Evolutionary conservation across 2,113 vertebrate species (phyloP), one percentile per base, ranked within the genome.

Genomic region (Tragelaphus imberbis): DNA sequence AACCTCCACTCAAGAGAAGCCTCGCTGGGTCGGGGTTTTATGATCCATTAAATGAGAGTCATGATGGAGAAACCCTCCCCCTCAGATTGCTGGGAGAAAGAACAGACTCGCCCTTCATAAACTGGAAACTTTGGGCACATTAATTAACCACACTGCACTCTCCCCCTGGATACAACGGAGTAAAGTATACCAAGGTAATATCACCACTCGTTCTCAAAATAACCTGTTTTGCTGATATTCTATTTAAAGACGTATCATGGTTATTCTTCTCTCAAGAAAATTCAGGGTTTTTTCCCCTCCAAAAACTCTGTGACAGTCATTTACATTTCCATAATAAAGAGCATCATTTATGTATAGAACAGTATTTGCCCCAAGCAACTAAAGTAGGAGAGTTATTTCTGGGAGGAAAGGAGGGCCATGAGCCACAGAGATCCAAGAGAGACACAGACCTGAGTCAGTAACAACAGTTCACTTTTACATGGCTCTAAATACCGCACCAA

Each of bases 211-310:
- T 71, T 88, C 86, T 94, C 91, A 86, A 97, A 90, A 88, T 58
- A 75, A 12, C 7, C n/a, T 61, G 75, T 82, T 44, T 63, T 58
- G 51, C 77, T 61, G 49, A 65, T 96, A 51, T 33, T 94, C 56
- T 91, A 63, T 55, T 77, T 84, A 84, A 95, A 94, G 55, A 79
- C 25, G 19, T 30, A 96, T 25, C 17, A 33, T 36, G 17, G 23
- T 53, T 75, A 85, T 90, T 91, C 58, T 91, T 65, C 84, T 88
- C 82, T 84, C 81, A 30, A 92, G 65, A 96, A 94, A 95, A 55
- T 53, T 94, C 1, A 94, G 6, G 5, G 6, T 0, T 14, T 63
- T 91, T 93, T 86, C 25, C 27, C 36, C 44, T 59, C 36, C 14
- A 86, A 58, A 97, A 96, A 19, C 15, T 58, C 44, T n/a, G 47